Conservation (phyloP, 2,797 vertebrate species). For the Mormyrus hasselquistii region DNA sequence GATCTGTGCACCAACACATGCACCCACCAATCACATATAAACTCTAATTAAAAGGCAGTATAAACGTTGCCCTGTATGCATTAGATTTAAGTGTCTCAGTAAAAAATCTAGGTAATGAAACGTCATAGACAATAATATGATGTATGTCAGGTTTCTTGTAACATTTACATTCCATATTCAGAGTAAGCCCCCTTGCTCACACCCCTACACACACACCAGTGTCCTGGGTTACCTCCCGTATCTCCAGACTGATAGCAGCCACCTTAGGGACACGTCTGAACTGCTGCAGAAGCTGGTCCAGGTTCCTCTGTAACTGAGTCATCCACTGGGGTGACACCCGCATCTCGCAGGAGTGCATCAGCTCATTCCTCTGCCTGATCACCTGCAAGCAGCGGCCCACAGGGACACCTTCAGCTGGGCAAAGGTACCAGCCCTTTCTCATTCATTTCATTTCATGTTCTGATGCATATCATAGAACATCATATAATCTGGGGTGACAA, state of each 20-base stretch:
- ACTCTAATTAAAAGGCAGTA: background rate
- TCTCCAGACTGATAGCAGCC: conserved; percentile 33
- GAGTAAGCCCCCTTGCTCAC: background rate
- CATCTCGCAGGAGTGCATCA: conserved; percentile 67
- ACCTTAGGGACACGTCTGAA: conserved; percentile 55
- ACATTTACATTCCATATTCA: background rate
- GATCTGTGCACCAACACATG: conserved; percentile 45
- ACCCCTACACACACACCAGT: background rate
- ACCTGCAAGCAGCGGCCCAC: conserved; percentile 39
- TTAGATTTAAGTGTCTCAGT: background rate
- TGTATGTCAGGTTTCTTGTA: background rate
- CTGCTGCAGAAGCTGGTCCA: conserved; percentile 46
- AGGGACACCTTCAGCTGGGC: background rate
- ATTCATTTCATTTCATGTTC: background rate
- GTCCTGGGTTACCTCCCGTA: conserved; percentile 52
- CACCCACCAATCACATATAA: background rate
- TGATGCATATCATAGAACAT: background rate
- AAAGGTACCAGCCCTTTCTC: background rate
- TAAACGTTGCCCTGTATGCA: background rate
- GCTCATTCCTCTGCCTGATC: conserved; percentile 62
- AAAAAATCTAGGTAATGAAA: background rate
- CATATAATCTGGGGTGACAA: background rate
- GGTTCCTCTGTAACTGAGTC: conserved; percentile 45
- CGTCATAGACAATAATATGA: background rate
- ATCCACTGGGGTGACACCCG: conserved; percentile 59